A percentile compares a stretch with the other conserved stretches of the same genome.
Conservation (phyloP, 2,888 invertebrate genomes). For the Drosophila engyochracea region DNA sequence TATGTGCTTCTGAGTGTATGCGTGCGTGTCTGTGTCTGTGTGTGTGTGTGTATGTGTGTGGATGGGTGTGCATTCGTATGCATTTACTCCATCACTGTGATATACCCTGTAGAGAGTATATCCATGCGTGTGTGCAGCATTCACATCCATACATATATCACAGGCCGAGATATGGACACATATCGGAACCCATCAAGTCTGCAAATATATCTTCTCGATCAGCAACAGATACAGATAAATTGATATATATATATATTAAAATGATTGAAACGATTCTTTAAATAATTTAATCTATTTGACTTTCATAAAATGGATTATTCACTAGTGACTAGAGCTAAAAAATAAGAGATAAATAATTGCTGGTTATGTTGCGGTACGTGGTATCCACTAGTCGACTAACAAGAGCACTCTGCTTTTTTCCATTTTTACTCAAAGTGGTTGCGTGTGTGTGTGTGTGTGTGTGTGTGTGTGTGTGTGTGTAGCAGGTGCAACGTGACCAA, state of each 20-base stretch:
- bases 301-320: too few relatives aligned
- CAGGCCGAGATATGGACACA: neutral
- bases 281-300: too few relatives aligned
- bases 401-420: neutral
- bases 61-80: neutral
- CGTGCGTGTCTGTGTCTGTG: neutral
- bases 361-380: neutral
- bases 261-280: too few relatives aligned
- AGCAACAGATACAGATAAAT: neutral
- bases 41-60: neutral
- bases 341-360: too few relatives aligned
- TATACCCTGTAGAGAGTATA: neutral
- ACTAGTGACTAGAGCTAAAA: too few relatives aligned
- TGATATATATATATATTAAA: too few relatives aligned
- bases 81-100: neutral
- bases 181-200: neutral
- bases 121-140: neutral
- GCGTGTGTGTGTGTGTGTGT: neutral
- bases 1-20: slow-evolving; percentile 22
- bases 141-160: neutral
- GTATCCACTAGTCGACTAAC: slow-evolving; percentile 17
- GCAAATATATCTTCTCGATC: too few relatives aligned
- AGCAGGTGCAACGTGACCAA: slow-evolving; percentile 66
- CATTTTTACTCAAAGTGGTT: slow-evolving; percentile 6
- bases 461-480: slow-evolving; percentile 30